Base-by-base conservation (phyloP, 2,797 vertebrate genomes). In the Glossophaga mutica region DNA sequence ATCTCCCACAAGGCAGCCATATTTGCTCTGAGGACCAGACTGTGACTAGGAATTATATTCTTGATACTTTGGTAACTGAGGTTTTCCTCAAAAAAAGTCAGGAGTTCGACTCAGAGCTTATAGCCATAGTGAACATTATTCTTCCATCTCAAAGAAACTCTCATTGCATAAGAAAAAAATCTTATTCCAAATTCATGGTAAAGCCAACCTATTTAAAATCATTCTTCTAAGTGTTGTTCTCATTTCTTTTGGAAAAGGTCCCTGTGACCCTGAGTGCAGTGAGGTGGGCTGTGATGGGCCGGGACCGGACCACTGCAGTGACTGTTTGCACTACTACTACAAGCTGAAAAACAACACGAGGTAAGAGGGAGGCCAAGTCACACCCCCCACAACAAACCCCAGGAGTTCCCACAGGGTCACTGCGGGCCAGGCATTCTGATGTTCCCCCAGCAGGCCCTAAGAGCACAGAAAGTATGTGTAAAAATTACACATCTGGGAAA, bases 331-430 rank as follows among this genome's bases (percentile, higher is more conserved):
- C 97, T 99, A 99, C 98, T 99, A 99, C 98, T 99, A 99, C 97
- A 99, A 99, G 98, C 99, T 99, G 98, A 99, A 99, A 98, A 99
- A 99, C 98, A 99, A 99, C 96, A 99, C 99, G 96, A 99, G 99
- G 99, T 99, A 97, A 96, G 94, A 91, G 57, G 4, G 11, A 59
- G 5, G 37, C 48, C 67, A 24, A 4, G 0, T 19, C 6, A 24
- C 9, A 29, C 6, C 24, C 62, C 84, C 22, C 2, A 2, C 19
- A 34, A 19, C 44, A 16, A 3, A 4, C 2, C 5, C 8, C 42
- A 18, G 44, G 42, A 6, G 55, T 19, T 74, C 57, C n/a, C 70
- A 2, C 1, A 24, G 10, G 24, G 26, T 65, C 57, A 39, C n/a
- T 26, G 32, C 0, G 0, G 24, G 29, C 52, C 52, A 82, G 26